These are phyloP conservation scores for Trichonephila clavipes DNA, from an alignment of 1,140 invertebrate genomes.

Conservation along the genomic window DNA sequence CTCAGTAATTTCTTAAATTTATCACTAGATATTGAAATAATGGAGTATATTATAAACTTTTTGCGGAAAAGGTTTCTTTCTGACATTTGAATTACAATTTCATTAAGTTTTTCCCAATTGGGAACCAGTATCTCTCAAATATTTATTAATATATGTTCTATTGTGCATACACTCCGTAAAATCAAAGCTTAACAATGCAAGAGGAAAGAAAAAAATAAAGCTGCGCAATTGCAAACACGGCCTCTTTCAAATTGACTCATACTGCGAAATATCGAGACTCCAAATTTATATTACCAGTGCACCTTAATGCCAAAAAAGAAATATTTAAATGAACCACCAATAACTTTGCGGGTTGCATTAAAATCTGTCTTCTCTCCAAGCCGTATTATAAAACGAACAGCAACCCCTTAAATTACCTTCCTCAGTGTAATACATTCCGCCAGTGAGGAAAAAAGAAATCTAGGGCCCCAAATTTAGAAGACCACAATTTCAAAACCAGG, in stretches of 20 bases:
- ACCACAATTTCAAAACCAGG: constrained; percentile 34
- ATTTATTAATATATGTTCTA: too few species aligned
- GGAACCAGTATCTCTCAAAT: too few species aligned
- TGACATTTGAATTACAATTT: too few species aligned
- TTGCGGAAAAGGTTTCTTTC: too few species aligned
- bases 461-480: constrained; percentile 21
- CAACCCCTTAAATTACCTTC: constrained; percentile 49
- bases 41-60: too few species aligned
- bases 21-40: too few species aligned
- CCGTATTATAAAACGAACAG: constrained; percentile 37
- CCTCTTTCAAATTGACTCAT: neutral
- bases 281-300: constrained; percentile 13
- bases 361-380: constrained; percentile 25
- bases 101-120: too few species aligned
- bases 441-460: neutral
- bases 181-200: neutral
- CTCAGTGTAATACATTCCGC: neutral
- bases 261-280: neutral
- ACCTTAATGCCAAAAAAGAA: constrained; percentile 38
- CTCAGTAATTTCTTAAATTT: too few species aligned
- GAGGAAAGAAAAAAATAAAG: neutral
- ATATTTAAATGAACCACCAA: constrained; percentile 58
- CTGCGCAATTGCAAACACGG: neutral
- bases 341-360: constrained; percentile 32
- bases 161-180: neutral